phyloP scores from a whole-genome alignment of 2,113 vertebrate genomes.

The Saimiri boliviensis region DNA sequence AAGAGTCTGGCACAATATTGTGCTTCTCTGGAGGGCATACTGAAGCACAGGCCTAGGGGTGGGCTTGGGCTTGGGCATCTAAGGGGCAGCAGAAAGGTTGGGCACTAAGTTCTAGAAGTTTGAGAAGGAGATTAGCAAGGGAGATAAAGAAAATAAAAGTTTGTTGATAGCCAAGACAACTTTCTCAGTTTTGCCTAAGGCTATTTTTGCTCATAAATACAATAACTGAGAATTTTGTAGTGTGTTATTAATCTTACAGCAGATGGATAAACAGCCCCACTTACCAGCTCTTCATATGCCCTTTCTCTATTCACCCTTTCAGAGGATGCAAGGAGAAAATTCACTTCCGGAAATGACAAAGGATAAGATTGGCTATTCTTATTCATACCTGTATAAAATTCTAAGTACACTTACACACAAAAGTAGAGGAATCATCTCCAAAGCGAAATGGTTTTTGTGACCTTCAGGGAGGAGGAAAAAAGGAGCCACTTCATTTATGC shows the following conservation, averaged over 20 bases:
- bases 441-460: slow-evolving; percentile 43
- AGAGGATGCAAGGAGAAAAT: slow-evolving; percentile 40
- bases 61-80: not conserved
- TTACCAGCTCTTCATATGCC: not conserved
- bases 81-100: not conserved
- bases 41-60: not conserved
- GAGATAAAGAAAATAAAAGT: slow-evolving; percentile 24
- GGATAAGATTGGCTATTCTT: slow-evolving; percentile 14
- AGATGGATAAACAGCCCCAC: not conserved
- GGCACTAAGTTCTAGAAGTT: not conserved
- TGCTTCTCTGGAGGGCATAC: not conserved
- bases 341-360: slow-evolving; percentile 55
- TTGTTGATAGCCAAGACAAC: not conserved
- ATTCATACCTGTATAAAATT: slow-evolving; percentile 10
- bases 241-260: slow-evolving; percentile 47
- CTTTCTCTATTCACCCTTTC: not conserved
- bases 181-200: slow-evolving; percentile 47
- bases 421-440: slow-evolving; percentile 17
- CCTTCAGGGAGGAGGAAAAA: not conserved
- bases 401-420: slow-evolving; percentile 44
- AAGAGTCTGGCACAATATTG: not conserved
- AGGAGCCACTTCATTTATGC: not conserved
- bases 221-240: slow-evolving; percentile 36
- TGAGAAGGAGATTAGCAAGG: not conserved
- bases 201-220: slow-evolving; percentile 21